A percentile compares a stretch with the other conserved stretches of the same genome.
These are phyloP conservation scores for Arenaria interpres DNA, from an alignment of 2,113 vertebrate genomes.

Conservation along the genomic window DNA sequence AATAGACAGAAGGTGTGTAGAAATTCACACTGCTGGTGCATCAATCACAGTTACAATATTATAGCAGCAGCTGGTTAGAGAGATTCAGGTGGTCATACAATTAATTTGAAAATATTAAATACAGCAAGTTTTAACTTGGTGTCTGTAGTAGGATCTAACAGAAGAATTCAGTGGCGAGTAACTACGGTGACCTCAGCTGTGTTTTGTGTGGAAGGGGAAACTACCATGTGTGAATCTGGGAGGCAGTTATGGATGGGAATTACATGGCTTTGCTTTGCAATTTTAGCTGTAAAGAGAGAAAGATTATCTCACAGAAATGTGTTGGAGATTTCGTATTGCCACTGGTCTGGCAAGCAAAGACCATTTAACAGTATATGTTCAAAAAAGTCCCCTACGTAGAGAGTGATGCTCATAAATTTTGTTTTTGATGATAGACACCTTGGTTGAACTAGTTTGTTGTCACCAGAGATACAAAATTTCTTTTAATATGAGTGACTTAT, in stretches of 20 bases:
- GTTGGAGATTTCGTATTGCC: neutral
- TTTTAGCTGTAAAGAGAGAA: neutral
- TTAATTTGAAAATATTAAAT: neutral
- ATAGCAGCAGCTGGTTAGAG: neutral
- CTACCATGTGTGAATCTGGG: neutral
- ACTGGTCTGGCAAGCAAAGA: neutral
- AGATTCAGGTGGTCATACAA: neutral
- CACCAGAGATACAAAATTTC: neutral
- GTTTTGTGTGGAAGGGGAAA: neutral
- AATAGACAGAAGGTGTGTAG: neutral
- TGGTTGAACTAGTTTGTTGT: neutral
- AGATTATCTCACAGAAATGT: neutral
- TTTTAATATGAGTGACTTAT: neutral
- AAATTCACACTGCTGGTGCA: neutral
- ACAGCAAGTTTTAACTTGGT: neutral
- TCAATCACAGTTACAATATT: neutral
- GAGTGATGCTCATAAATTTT: neutral
- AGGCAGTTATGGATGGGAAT: neutral
- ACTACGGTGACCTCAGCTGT: neutral
- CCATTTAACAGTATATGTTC: neutral
- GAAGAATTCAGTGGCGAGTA: neutral
- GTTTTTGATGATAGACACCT: neutral
- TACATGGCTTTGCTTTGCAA: neutral
- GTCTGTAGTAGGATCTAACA: neutral
- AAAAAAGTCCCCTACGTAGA: neutral